phyloP scores from a whole-genome alignment of 2,113 vertebrate genomes.

The zebrafish (Danio rerio) region DNA sequence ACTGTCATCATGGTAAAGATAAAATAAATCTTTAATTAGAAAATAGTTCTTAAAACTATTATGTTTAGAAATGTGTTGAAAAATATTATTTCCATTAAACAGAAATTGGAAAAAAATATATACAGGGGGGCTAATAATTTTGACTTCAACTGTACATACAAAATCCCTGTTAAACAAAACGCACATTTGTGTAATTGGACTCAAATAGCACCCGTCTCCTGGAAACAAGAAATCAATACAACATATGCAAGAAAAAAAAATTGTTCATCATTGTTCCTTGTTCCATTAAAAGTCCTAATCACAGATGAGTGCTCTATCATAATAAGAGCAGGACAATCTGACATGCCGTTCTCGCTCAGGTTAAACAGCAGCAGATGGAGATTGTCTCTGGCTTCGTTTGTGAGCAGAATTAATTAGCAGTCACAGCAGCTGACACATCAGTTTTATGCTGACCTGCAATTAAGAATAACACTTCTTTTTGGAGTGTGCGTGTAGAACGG shows the following conservation, averaged over 20 bases:
- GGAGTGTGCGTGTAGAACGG: conserved; percentile 52
- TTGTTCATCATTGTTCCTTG: conserved; percentile 37
- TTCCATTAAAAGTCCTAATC: conserved; percentile 60
- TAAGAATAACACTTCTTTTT: conserved; percentile 69
- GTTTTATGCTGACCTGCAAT: conserved; percentile 73
- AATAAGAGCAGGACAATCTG: conserved; percentile 58
- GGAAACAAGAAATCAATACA: neutral
- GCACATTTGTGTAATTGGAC: neutral
- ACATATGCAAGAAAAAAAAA: conserved; percentile 7
- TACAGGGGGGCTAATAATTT: no score
- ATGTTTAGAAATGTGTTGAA: no score
- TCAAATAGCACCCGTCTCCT: neutral
- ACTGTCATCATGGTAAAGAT: no score
- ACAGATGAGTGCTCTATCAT: conserved; percentile 52
- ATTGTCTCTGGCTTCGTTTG: conserved; percentile 60
- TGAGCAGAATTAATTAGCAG: conserved; percentile 71
- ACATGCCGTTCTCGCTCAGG: conserved; percentile 54
- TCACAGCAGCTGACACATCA: conserved; percentile 69
- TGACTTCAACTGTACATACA: neutral
- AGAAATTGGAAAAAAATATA: no score
- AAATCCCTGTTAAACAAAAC: neutral
- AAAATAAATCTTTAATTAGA: no score
- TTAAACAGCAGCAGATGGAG: conserved; percentile 72
- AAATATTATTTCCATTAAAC: no score
- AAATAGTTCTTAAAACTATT: no score